These are phyloP conservation scores for Hippopotamus amphibius DNA, from an alignment of 2,113 vertebrate genomes.

Conservation along the genomic window DNA sequence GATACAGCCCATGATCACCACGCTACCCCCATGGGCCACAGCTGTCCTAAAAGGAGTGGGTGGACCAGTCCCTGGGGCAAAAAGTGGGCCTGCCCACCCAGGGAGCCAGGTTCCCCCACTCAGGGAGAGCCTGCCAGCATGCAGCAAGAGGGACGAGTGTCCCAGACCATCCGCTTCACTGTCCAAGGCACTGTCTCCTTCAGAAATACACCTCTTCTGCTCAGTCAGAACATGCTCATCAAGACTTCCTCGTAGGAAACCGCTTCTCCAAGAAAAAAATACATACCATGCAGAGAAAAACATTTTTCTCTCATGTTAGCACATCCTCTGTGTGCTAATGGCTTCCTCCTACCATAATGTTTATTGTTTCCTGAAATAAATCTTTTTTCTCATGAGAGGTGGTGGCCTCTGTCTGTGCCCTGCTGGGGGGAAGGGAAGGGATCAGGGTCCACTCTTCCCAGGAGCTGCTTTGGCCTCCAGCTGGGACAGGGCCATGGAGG, in stretches of 20 bases:
- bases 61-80: no score
- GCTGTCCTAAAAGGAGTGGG: no score
- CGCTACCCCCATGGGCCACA: no score
- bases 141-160: fast-evolving
- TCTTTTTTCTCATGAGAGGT: not conserved
- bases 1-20: no score
- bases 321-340: not conserved
- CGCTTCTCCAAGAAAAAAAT: not conserved
- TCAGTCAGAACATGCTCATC: not conserved
- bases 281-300: not conserved
- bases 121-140: not conserved
- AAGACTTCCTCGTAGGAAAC: no score
- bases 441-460: not conserved
- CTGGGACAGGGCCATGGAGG: no score
- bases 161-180: fast-evolving
- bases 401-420: not conserved
- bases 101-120: no score
- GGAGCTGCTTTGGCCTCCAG: not conserved
- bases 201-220: no score
- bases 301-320: not conserved
- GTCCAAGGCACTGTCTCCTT: no score
- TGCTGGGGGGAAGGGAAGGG: fast-evolving
- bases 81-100: fast-evolving
- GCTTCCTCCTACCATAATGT: no score
- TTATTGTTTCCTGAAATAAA: not conserved